Base-by-base conservation (phyloP, 2,797 vertebrate genomes). In the Clarias platycephalus region DNA sequence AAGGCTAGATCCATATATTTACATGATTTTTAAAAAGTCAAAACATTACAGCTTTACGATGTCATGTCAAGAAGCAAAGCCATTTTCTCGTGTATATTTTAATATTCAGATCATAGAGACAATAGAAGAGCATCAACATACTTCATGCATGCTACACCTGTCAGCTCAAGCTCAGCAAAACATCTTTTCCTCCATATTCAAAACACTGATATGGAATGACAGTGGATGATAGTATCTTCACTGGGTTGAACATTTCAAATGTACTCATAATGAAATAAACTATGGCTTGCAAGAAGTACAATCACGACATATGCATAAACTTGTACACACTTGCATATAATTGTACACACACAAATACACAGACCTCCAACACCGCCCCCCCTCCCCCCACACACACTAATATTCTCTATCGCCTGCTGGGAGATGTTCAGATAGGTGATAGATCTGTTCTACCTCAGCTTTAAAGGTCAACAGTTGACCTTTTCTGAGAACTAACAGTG, bases 391-490 rank as follows among this genome's bases (percentile, higher is more conserved):
- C 37, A 74, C 24, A 26, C n/a, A 58, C 44, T 9, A 10, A 78
- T 85, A 86, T 67, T 86, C 80, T 85, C 60, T 85, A 31, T 85
- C n/a, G 60, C 85, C 83, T 80, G 63, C 82, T 83, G 85, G 34
- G 80, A 83, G 87, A 86, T 88, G 85, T 84, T 88, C 86, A 87
- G 84, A 84, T 80, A 85, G 90, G 83, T 89, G 88, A 88, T 90
- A 88, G 90, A 92, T 92, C 89, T 92, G 90, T 92, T 90, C 77
- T 88, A 89, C 87, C 89, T 90, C 84, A 81, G 85, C 84, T 85
- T 87, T 91, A 93, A 94, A 95, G 93, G 93, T 93, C 92, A 90
- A 71, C 31, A 55, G 84, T 85, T 93, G 91, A 93, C 92, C 93
- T 94, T 93, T 91, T 88, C 84, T 84, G 58, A 86, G 86, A 84